Conservation (phyloP, 1,140 invertebrate genomes). For the Amyelois transitella region DNA sequence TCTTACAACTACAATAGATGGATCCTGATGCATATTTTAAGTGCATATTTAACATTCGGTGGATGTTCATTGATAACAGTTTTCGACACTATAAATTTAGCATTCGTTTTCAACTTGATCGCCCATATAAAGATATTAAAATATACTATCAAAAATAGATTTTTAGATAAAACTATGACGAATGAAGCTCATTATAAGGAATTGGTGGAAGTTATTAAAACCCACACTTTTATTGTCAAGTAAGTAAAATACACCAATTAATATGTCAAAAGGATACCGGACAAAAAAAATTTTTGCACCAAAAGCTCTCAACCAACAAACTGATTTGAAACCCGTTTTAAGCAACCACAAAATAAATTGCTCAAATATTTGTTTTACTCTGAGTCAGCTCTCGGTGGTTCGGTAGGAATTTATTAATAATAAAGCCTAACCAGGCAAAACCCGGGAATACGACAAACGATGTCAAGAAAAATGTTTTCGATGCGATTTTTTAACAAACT, state of each 20-base stretch:
- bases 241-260: conserved; percentile 15
- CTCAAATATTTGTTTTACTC: no score
- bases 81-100: conserved; percentile 30
- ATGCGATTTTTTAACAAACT: no score
- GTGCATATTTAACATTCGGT: conserved; percentile 14
- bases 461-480: no score
- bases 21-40: conserved; percentile 22
- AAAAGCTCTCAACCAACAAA: no score
- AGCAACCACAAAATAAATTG: no score
- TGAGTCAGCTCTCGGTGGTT: no score
- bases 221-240: conserved; percentile 38
- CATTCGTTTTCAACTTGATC: conserved; percentile 35
- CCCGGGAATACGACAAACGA: no score
- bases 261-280: background rate
- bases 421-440: no score
- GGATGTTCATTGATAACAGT: conserved; percentile 20
- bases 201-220: conserved; percentile 27
- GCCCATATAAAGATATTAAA: conserved; percentile 38
- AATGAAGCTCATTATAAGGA: conserved; percentile 17
- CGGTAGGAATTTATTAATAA: no score
- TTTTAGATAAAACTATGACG: conserved; percentile 12
- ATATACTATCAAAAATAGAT: conserved; percentile 22
- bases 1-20: conserved; percentile 27
- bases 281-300: no score
- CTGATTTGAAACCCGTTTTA: no score